These are phyloP conservation scores for Otis tarda DNA, from an alignment of 2,113 vertebrate species.

Conservation along the genomic window DNA sequence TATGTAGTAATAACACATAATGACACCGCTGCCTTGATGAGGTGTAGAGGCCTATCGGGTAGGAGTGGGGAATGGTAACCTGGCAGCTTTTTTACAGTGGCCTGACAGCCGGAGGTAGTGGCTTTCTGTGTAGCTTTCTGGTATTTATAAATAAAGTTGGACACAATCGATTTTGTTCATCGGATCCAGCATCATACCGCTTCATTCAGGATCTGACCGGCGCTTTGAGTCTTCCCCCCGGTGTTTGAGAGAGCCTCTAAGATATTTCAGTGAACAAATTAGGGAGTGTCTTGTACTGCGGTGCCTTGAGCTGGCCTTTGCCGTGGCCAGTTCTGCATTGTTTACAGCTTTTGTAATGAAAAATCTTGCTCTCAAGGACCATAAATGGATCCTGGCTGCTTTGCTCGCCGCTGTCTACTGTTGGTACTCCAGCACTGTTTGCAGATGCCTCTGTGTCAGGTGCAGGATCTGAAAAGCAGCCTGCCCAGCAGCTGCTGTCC, in stretches of 20 bases:
- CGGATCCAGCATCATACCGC: not conserved
- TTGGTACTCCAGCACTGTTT: not conserved
- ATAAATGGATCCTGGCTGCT: not conserved
- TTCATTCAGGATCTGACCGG: not conserved
- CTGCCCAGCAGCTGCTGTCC: not conserved
- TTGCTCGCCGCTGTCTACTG: not conserved
- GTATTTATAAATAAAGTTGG: not conserved
- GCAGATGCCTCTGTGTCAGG: not conserved
- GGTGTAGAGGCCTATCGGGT: not conserved
- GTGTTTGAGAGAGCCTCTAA: not conserved
- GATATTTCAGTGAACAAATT: not conserved
- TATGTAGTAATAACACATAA: not conserved
- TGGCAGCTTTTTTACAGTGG: not conserved
- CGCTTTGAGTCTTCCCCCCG: not conserved
- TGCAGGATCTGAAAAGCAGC: not conserved
- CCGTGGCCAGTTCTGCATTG: not conserved
- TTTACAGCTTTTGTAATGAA: not conserved
- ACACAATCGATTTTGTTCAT: not conserved
- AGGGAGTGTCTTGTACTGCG: not conserved
- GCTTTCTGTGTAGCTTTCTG: not conserved
- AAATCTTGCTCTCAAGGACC: not conserved
- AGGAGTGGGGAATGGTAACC: not conserved
- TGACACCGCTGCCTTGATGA: not conserved
- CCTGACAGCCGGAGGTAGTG: not conserved
- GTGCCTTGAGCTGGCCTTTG: not conserved